Conservation (phyloP, 2,797 vertebrate genomes). For the Pipistrellus nathusii region DNA sequence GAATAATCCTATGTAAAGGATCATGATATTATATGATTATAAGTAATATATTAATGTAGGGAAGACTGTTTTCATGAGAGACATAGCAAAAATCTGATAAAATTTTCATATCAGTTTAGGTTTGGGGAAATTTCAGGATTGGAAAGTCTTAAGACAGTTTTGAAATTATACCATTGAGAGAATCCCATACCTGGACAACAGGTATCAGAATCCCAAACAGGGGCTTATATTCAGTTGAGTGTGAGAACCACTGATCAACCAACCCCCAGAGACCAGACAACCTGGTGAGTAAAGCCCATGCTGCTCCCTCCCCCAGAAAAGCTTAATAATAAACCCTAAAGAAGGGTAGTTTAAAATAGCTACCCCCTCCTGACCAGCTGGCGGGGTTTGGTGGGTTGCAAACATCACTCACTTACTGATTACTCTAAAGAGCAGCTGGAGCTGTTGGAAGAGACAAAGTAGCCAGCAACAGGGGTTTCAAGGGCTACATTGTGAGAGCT, state of each 20-base stretch:
- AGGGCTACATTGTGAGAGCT: background rate
- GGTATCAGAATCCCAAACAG: background rate
- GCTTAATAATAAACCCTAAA: constrained; percentile 2
- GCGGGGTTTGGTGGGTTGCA: background rate
- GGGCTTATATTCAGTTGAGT: background rate
- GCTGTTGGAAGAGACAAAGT: background rate
- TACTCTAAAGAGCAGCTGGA: background rate
- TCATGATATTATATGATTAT: background rate
- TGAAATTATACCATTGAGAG: background rate
- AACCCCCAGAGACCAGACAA: background rate
- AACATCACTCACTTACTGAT: background rate
- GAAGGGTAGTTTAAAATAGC: background rate
- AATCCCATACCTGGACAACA: background rate
- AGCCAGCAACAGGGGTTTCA: background rate
- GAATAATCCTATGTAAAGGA: background rate
- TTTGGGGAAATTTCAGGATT: background rate
- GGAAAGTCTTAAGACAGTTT: background rate
- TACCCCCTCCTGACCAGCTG: background rate
- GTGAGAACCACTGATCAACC: background rate
- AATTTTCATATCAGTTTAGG: background rate
- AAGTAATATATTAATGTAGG: background rate
- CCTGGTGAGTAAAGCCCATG: background rate
- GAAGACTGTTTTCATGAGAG: background rate
- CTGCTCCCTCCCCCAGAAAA: background rate
- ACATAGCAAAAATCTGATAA: constrained; percentile 21